Conservation (phyloP, 92 coral and sea anemone genomes). For the Zoanthus sociatus region DNA sequence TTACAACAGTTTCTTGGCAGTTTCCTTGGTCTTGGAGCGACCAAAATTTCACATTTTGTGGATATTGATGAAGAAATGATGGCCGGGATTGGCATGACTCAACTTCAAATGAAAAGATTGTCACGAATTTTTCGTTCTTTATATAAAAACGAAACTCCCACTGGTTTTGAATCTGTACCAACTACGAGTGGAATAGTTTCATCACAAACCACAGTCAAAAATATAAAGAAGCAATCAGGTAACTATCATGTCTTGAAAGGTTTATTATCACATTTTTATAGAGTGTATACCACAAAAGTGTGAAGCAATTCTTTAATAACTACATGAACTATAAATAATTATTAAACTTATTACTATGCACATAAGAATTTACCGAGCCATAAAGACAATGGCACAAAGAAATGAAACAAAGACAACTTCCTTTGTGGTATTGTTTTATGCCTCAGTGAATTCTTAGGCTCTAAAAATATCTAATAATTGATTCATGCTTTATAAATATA, state of each 20-base stretch:
- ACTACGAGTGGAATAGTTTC: constrained; percentile 3
- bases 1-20: constrained; percentile 51
- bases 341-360: constrained; percentile 1
- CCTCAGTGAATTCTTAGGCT: constrained; percentile 2
- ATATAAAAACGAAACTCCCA: background rate
- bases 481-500: background rate
- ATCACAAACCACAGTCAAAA: constrained; percentile 4
- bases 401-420: constrained; percentile 3
- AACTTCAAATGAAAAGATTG: background rate
- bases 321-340: constrained; percentile 1
- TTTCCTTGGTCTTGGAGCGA: background rate
- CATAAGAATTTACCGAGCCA: constrained; percentile 5
- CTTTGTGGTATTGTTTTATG: background rate
- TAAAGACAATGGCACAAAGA: constrained; percentile 4
- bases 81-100: background rate
- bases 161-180: background rate
- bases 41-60: background rate
- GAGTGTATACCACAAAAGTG: constrained; percentile 5
- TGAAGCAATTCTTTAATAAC: constrained; percentile 2
- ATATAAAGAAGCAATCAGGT: constrained; percentile 3
- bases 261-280: constrained; percentile 1
- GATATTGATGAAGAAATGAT: background rate
- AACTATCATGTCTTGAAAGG: constrained; percentile 4
- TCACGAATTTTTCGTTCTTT: background rate
- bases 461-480: constrained; percentile 1